phyloP scores from a whole-genome alignment of 2,888 invertebrate species.

The Coelinius sp. region DNA sequence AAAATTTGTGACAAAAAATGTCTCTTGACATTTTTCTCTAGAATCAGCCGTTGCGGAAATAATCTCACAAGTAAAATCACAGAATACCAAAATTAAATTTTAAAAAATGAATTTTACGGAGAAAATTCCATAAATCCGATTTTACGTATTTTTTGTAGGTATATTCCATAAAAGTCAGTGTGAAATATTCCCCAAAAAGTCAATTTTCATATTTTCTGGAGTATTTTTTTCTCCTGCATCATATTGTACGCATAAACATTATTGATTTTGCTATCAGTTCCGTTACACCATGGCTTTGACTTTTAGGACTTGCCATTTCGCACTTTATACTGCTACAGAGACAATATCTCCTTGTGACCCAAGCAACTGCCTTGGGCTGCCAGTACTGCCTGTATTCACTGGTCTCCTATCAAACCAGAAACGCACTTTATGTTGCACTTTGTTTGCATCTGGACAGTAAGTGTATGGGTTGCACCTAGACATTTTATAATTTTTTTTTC shows the following conservation, averaged over 20 bases:
- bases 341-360: not conserved
- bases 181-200: not conserved
- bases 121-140: not conserved
- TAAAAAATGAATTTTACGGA: too few species aligned
- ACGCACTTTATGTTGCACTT: conserved; percentile 38
- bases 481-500: not conserved
- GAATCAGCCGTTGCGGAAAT: too few species aligned
- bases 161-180: conserved; percentile 9
- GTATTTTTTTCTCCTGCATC: not conserved
- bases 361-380: not conserved
- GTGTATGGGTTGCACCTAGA: not conserved
- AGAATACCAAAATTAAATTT: too few species aligned
- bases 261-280: conserved; percentile 17
- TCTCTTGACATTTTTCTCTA: too few species aligned
- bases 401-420: conserved; percentile 20
- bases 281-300: conserved; percentile 2
- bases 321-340: not conserved
- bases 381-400: conserved; percentile 8
- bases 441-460: not conserved
- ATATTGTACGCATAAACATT: not conserved
- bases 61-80: too few species aligned
- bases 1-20: too few species aligned
- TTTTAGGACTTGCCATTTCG: conserved; percentile 2
- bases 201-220: not conserved
- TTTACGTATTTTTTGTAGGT: not conserved